Base-by-base conservation (phyloP, 2,888 invertebrate species). In the Monopis laevigella region DNA sequence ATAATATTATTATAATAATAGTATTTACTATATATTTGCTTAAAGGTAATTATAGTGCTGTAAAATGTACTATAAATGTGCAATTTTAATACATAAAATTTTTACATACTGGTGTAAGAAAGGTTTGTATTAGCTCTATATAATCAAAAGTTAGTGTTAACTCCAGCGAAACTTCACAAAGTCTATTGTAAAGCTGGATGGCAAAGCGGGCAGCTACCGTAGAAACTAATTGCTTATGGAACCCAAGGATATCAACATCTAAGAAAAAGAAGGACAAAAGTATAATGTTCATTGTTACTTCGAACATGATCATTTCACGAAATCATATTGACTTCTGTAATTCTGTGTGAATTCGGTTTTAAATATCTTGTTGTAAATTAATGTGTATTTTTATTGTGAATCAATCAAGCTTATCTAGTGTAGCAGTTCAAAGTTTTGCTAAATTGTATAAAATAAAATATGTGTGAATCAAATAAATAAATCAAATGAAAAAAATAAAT, bases 131-230 rank as follows among this genome's bases (percentile, higher is more conserved):
- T 32, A 32, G 32, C 32, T 32, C 16, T 32, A 32, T n/a, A n/a
- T 32, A 17, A 32, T 32, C 36, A 36, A 2, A 2, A 36, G 13
- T 16, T 14, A 58, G 63, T 49, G 55, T 61, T 54, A 61, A 59
- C 64, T 68, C 29, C 28, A 39, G 39, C 39, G n/a, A 29, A 40
- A 40, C 40, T 16, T 18, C 29, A 67, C 47, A 47, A 71, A 68
- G 69, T 69, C 26, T 45, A 44, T 39, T 39, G 14, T n/a, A 5
- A 62, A 58, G 68, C 73, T 69, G 70, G 69, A 67, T 62, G 62
- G 69, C 68, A 62, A 73, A 78, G 75, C 75, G 65, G n/a, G 68
- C 54, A 54, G 53, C 59, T 66, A 62, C 48, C 35, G 29, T 30
- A 44, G 32, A 40, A 41, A 44, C 32, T 32, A 32, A 32, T n/a